Evolutionary conservation across 2,113 vertebrate species (phyloP), one percentile per base, ranked within the genome.

Genomic region (Mirza zaza): DNA sequence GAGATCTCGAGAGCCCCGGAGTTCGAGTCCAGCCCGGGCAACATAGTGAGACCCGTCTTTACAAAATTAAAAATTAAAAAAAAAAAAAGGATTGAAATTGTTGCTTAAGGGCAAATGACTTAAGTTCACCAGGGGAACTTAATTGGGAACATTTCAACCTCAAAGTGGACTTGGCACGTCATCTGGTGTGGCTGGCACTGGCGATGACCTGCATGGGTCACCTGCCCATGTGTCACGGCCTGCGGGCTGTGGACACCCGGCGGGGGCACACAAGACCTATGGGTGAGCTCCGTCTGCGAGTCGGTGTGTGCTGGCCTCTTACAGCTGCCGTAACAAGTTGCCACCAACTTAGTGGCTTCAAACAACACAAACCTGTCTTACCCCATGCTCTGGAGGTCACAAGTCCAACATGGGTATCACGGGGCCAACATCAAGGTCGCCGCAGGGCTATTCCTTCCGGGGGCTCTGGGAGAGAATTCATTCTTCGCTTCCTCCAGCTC

Each of bases 31-130:
- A 32, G 15, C 27, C 73, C 17, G 73, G 73, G 42, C 73, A 17
- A 76, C 15, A 5, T 48, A 76, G 13, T 17, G 8, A 76, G 73
- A 48, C 73, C 25, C 14, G 8, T 17, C 71, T 75, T 42, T 48
- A 75, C 29, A 48, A 75, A 76, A 48, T 48, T 9, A 76, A 48
- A 48, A 48, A 17, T 42, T 27, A 45, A 8, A 75, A 29, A 11
- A 65, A 8, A 45, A 63, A 63, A 63, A 32, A 96, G 97, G 97
- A 96, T 95, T 85, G 96, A 97, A 96, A 96, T 93, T 76, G 87
- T 97, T 96, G 97, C 97, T 86, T 79, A 73, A 93, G 94, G 97
- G 98, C 95, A 81, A 98, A 91, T 77, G 97, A 94, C 96, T 76
- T 84, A 92, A 27, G 10, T 4, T 8, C 0, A 13, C 36, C 39